Conservation (phyloP, 2,113 vertebrate species). For the Epinephelus cyanopodus region DNA sequence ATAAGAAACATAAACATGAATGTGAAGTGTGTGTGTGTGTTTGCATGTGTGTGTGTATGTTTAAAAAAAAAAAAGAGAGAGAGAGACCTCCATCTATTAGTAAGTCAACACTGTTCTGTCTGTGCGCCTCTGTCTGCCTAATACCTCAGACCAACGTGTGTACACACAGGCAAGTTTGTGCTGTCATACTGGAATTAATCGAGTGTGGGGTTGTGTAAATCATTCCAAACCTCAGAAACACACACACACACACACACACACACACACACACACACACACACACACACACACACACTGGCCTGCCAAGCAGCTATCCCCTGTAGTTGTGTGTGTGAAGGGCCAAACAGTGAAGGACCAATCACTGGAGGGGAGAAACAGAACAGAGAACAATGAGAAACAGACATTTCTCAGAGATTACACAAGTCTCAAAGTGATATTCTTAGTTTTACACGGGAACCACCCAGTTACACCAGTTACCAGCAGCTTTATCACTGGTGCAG, state of each 20-base stretch:
- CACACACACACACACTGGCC: constrained; percentile 25
- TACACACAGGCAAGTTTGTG: constrained; percentile 85
- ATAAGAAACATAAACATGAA: constrained; percentile 69
- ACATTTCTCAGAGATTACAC: constrained; percentile 17
- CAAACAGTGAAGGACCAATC: constrained; percentile 37
- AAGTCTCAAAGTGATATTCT: constrained; percentile 1
- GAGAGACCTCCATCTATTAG: constrained; percentile 69
- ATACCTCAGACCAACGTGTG: constrained; percentile 74
- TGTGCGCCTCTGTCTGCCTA: constrained; percentile 58
- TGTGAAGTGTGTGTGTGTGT: constrained; percentile 44
- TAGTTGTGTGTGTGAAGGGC: constrained; percentile 42
- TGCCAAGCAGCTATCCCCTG: constrained; percentile 50
- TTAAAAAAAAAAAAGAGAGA: not conserved
- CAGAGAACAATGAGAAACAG: constrained; percentile 44
- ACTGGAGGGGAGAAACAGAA: constrained; percentile 32
- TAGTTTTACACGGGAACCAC: constrained; percentile 2
- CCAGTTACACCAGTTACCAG: not conserved
- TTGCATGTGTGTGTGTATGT: constrained; percentile 21
- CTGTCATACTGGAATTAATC: constrained; percentile 83
- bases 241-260: too few relatives aligned
- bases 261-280: constrained; percentile 42
- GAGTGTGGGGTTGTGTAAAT: constrained; percentile 79
- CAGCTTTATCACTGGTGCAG: not conserved
- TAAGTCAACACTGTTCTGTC: constrained; percentile 69
- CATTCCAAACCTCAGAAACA: constrained; percentile 82